These are phyloP conservation scores for Oxystoma pomonae DNA, from an alignment of 2,888 invertebrate genomes.

Conservation along the genomic window DNA sequence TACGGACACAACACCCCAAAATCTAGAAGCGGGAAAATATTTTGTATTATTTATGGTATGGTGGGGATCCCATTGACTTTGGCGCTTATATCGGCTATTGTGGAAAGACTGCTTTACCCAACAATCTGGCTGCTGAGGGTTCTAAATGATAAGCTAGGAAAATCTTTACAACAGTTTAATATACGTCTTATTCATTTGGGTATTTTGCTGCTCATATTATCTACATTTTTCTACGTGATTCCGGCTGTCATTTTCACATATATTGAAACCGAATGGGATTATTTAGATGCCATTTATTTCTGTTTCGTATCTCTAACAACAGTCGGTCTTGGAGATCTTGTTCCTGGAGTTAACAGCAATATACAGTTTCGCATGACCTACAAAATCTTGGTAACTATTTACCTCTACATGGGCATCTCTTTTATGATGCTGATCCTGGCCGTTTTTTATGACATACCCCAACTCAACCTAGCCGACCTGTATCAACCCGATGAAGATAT, in stretches of 20 bases:
- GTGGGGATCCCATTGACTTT: conserved; percentile 84
- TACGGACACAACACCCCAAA: conserved; percentile 88
- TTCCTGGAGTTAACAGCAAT: conserved; percentile 75
- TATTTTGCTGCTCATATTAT: conserved; percentile 55
- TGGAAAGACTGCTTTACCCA: conserved; percentile 75
- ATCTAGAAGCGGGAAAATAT: conserved; percentile 80
- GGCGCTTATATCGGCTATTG: conserved; percentile 75
- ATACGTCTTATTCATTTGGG: conserved; percentile 72
- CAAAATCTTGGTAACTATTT: conserved; percentile 79
- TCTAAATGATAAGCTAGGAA: conserved; percentile 66
- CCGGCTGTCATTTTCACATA: conserved; percentile 72
- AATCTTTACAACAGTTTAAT: conserved; percentile 68
- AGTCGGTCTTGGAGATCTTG: conserved; percentile 85
- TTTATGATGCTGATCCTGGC: conserved; percentile 81
- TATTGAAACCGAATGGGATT: conserved; percentile 79
- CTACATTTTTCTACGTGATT: conserved; percentile 64
- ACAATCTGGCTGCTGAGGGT: conserved; percentile 66
- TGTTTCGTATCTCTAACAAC: conserved; percentile 89
- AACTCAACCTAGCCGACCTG: conserved; percentile 65
- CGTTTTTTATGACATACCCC: conserved; percentile 85
- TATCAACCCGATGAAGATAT: neutral
- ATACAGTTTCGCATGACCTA: conserved; percentile 69
- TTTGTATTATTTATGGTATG: conserved; percentile 82
- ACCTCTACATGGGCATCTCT: conserved; percentile 74
- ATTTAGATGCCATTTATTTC: conserved; percentile 84